These are phyloP conservation scores for Sitobion miscanthi DNA, from an alignment of 1,140 invertebrate genomes.

Conservation along the genomic window DNA sequence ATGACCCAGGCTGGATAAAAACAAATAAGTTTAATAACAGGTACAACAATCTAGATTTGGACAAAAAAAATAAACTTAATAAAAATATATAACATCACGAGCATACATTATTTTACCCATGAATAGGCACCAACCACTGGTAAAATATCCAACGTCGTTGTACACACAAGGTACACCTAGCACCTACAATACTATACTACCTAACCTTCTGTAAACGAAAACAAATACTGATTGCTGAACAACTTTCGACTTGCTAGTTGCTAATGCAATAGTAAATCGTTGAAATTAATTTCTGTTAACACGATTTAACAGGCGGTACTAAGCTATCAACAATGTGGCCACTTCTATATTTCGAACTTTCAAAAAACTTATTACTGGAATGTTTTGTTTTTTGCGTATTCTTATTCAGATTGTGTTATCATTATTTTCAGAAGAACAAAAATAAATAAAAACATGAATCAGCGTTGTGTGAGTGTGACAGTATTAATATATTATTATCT, in stretches of 20 bases:
- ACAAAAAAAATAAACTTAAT: background rate
- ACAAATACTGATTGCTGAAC: background rate
- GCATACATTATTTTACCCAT: constrained; percentile 49
- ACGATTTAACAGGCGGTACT: background rate
- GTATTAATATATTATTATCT: no score
- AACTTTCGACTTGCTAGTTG: background rate
- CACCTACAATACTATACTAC: background rate
- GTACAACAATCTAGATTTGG: background rate
- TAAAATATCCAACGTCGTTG: background rate
- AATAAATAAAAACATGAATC: background rate
- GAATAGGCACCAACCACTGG: constrained; percentile 7
- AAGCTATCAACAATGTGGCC: constrained; percentile 33
- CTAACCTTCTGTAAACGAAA: background rate
- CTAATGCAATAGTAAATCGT: background rate
- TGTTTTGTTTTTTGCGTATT: background rate
- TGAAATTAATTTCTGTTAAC: constrained; percentile 23
- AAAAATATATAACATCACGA: background rate
- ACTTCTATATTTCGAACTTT: constrained; percentile 33
- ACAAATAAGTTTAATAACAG: background rate
- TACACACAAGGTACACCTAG: no score
- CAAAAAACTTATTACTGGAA: background rate
- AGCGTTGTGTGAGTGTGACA: background rate
- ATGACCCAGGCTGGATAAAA: constrained; percentile 33
- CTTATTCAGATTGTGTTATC: constrained; percentile 29
- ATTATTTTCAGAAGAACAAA: background rate